Evolutionary conservation across 2,888 invertebrate genomes (phyloP), one percentile per base, ranked within the genome.

Genomic region (Lochmaea crataegi): DNA sequence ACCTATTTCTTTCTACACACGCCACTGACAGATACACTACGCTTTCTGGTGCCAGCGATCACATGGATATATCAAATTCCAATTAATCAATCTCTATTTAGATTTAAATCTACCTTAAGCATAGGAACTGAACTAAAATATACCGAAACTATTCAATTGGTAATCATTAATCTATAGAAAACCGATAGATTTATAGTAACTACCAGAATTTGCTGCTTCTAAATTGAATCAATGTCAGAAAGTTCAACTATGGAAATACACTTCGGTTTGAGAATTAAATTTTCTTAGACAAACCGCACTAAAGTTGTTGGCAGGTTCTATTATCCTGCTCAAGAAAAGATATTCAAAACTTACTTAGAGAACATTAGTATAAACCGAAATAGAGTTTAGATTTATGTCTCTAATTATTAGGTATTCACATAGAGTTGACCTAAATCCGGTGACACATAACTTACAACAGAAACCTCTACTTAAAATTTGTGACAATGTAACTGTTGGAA

Each of bases 381-480:
- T 16, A 11, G 57, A 68, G 68, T 68, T 32, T 14, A 26, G 53
- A 68, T 68, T 68, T 63, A 68, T 68, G 61, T 61, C 48, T 61
- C 16, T 41, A 63, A 69, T 69, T 69, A 69, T 63, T 63, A 63
- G 69, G 56, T 63, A 69, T 69, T 69, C 63, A 53, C 22, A 42
- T 48, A 14, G 51, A 68, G 68, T 68, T 68, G 60, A 58, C 61
- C 63, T 22, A 63, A 48, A 69, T 69, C 63, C 63, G 63, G 18
- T 42, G 69, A 69, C 61, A 63, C 53, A 63, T 56, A 69, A 61
- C 63, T 38, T 56, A 32, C 58, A 11, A 22, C 26, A 12, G 22
- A 57, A 2, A 26, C 14, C 57, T 26, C 18, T 3, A 22, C 57
- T 57, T 57, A 11, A 48, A 48, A 48, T 48, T 48, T 14, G 14